Evolutionary conservation across 2,113 vertebrate species (phyloP), one percentile per base, ranked within the genome.

Genomic region (Paramisgurnus dabryanus): DNA sequence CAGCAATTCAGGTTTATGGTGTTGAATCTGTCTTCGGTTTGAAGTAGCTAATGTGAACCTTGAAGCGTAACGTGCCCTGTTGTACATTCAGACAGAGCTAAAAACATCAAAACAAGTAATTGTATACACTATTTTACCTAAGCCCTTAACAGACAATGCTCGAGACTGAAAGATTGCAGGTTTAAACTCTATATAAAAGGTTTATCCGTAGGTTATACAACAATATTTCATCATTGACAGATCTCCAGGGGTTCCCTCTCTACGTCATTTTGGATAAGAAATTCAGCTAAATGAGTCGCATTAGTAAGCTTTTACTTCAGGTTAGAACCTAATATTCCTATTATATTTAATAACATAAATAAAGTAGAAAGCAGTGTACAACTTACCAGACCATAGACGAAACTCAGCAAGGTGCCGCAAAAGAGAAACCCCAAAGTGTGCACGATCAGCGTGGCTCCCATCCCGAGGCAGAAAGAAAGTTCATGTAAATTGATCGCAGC

Each of bases 321-420:
- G 3, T 11, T 12, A 50, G 9, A 9, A 12, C 49, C 10, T 12
- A 12, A 50, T 3, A 34, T 34, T 34, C 27, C 27, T 34, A 34
- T 34, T 53, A 13, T 15, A 15, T 3, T 53, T 5, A 53, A 53
- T 13, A 13, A 53, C 12, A 53, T 15, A 12, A 53, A 53, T 0
- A 53, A 4, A 12, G 55, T 18, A 10, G 53, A 50, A 57, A 68
- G 34, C 15, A 18, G 50, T 41, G 60, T 74, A 50, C 2, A 53
- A 97, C 96, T 96, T 92, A 98, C 97, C 96, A 96, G 91, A 43
- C 91, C 91, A 50, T 92, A 96, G 3, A 94, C 90, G 1, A 92
- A 92, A 88, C 86, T 88, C 84, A 92, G 85, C 4, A 92, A 86
- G 27, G 90, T 92, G 87, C 95, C 93, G 89, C 91, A 94, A 85